Evolutionary conservation across 2,113 vertebrate genomes (phyloP).

Genomic region (Calcarius ornatus): DNA sequence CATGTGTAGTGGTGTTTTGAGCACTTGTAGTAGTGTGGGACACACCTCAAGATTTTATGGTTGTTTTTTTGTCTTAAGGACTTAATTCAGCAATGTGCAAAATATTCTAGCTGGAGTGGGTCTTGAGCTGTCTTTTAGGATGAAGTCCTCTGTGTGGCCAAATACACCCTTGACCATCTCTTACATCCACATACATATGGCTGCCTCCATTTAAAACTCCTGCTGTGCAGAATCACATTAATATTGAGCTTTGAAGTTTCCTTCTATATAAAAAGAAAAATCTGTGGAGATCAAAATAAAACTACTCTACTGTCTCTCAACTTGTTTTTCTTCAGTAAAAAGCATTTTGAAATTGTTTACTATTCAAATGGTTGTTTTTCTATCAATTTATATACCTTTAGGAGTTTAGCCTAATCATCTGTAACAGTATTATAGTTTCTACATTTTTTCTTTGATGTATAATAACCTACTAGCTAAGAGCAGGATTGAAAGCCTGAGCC

Average conservation of each 20-base stretch:
- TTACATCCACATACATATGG: neutral
- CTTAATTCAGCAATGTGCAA: neutral
- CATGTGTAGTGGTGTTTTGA: neutral
- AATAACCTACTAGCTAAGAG: neutral
- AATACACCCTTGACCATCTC: neutral
- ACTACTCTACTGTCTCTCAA: neutral
- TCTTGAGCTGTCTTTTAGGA: neutral
- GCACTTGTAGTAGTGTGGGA: neutral
- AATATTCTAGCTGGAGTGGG: neutral
- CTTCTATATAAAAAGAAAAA: neutral
- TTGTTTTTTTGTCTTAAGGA: neutral
- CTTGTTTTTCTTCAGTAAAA: neutral
- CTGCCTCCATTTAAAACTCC: neutral
- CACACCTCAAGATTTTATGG: neutral
- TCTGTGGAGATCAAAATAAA: neutral
- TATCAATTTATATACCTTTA: neutral
- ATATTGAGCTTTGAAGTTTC: neutral
- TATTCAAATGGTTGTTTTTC: neutral
- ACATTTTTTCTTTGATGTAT: neutral
- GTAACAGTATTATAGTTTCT: neutral
- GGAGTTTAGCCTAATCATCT: neutral
- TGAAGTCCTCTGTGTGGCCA: neutral
- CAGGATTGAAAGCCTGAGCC: neutral
- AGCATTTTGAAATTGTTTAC: neutral
- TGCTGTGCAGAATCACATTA: neutral